A percentile compares a stretch with the other conserved stretches of the same genome.
phyloP scores from a whole-genome alignment of 1,140 invertebrate genomes.

The Platyscapa corneri region DNA sequence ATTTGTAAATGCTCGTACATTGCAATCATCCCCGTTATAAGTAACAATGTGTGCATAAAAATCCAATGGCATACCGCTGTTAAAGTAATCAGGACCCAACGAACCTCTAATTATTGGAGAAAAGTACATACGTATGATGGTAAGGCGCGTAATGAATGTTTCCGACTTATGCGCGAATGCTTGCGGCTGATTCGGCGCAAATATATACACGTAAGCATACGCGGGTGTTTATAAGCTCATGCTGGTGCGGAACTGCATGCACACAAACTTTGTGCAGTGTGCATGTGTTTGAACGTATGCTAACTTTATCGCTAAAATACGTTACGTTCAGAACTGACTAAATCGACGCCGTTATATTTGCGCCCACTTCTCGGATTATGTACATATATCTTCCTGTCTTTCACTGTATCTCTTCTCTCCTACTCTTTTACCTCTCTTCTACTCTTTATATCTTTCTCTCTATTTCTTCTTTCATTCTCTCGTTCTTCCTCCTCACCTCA shows the following conservation, averaged over 20 bases:
- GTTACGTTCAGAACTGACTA: not conserved
- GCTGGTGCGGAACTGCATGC: not conserved
- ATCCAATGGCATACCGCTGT: conserved; percentile 13
- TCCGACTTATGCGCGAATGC: conserved; percentile 6
- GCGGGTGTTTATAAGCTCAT: not conserved
- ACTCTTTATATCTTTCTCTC: not conserved
- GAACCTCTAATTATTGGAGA: conserved; percentile 37
- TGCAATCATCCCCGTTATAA: not conserved
- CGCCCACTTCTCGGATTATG: conserved; percentile 30
- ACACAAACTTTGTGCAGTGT: not conserved
- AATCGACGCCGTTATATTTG: conserved; percentile 31
- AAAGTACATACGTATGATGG: not conserved
- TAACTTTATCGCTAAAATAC: conserved; percentile 21
- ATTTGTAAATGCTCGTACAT: not conserved
- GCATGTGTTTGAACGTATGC: not conserved
- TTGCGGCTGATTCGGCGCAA: conserved; percentile 30
- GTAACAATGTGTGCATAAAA: not conserved
- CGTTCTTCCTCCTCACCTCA: not conserved
- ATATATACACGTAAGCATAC: not conserved
- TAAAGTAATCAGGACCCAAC: conserved; percentile 15
- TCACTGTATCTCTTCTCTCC: not conserved
- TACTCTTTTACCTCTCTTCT: too few relatives aligned
- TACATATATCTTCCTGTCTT: not conserved
- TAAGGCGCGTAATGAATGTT: conserved; percentile 38
- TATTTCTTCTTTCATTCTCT: not conserved